Percentiles rank a stretch among this genome's conserved stretches.
These are phyloP conservation scores for Lutraria rhynchaena DNA, from an alignment of 1,140 invertebrate species.

Conservation along the genomic window DNA sequence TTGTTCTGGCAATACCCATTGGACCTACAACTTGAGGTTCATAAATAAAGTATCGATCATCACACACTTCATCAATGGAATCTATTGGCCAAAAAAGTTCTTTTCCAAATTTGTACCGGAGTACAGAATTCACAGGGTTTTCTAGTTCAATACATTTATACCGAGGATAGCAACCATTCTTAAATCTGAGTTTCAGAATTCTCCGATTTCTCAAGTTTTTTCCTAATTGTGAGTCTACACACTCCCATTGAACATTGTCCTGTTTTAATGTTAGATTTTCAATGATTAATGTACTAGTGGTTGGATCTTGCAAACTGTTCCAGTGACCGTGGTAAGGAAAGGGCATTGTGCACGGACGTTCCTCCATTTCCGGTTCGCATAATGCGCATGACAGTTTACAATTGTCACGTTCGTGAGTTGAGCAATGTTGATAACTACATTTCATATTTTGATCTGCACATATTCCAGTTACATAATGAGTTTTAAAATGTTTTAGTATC, in stretches of 20 bases:
- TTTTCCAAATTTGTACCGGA: constrained; percentile 52
- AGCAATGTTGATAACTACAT: constrained; percentile 50
- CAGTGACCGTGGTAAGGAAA: constrained; percentile 26
- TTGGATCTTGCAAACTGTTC: constrained; percentile 37
- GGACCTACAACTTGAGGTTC: not conserved
- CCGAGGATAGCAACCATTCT: constrained; percentile 61
- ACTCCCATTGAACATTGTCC: constrained; percentile 43
- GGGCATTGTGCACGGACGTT: constrained; percentile 36
- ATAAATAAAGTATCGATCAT: constrained; percentile 55
- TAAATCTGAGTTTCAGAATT: constrained; percentile 52
- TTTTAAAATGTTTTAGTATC: constrained; percentile 58
- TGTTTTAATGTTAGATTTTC: constrained; percentile 33
- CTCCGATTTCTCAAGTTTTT: not conserved
- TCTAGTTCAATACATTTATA: constrained; percentile 59
- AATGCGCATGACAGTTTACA: constrained; percentile 53
- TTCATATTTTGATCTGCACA: constrained; percentile 54
- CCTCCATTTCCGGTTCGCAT: constrained; percentile 56
- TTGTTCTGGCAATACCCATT: constrained; percentile 6
- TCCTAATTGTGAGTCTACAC: constrained; percentile 39
- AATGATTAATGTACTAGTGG: constrained; percentile 34
- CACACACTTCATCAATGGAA: constrained; percentile 50
- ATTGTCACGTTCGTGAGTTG: constrained; percentile 26
- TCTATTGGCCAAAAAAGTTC: constrained; percentile 56
- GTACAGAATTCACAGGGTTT: constrained; percentile 43
- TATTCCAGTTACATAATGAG: constrained; percentile 46